A percentile compares a stretch with the other conserved stretches of the same genome.
Conservation (phyloP, 2,888 invertebrate species). For the Agrochola lota region DNA sequence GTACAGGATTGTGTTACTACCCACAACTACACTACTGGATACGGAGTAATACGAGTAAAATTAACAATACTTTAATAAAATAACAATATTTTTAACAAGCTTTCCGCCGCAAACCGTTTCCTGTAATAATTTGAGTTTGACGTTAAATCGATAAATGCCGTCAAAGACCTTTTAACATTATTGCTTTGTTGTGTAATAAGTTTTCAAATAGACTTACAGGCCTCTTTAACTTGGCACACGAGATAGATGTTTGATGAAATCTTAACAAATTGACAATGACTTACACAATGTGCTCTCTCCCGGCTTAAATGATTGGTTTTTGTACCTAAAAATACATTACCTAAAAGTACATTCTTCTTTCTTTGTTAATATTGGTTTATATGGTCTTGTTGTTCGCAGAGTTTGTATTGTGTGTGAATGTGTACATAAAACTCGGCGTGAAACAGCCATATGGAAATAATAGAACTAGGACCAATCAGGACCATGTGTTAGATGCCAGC, state of each 20-base stretch:
- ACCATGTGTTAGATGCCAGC: neutral
- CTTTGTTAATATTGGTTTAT: neutral
- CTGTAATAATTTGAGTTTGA: constrained; percentile 36
- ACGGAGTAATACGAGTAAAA: neutral
- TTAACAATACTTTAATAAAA: neutral
- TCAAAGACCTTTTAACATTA: constrained; percentile 42
- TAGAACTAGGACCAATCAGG: neutral
- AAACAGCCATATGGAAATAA: neutral
- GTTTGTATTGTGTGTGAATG: neutral
- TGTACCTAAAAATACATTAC: neutral
- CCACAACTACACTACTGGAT: neutral
- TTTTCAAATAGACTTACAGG: constrained; percentile 40
- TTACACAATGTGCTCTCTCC: neutral
- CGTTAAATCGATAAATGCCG: constrained; percentile 50
- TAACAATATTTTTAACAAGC: constrained; percentile 36
- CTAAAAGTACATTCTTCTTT: neutral
- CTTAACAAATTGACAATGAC: constrained; percentile 18
- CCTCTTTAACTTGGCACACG: constrained; percentile 20
- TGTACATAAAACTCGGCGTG: neutral
- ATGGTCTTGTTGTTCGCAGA: neutral
- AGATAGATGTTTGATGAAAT: constrained; percentile 13
- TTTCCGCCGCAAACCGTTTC: constrained; percentile 18
- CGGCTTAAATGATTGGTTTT: constrained; percentile 4
- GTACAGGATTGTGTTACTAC: neutral
- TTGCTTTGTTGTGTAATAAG: constrained; percentile 53